These are phyloP conservation scores for Gallinago media DNA, from an alignment of 2,113 vertebrate genomes.

Conservation along the genomic window DNA sequence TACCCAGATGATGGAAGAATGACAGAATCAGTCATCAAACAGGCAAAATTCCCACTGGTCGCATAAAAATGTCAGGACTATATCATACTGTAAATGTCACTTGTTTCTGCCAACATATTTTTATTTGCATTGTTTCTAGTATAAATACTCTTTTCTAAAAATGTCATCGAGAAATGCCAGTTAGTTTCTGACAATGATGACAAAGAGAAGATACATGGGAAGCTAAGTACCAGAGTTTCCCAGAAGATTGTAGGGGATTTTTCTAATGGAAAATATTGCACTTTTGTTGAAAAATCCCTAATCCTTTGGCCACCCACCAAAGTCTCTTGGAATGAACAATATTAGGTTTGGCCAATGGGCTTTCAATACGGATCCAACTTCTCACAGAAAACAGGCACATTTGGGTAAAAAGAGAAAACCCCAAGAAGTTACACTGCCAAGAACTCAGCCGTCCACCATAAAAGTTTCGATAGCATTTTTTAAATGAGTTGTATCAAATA, in stretches of 20 bases:
- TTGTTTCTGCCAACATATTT: background rate
- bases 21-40: slow-evolving; percentile 45
- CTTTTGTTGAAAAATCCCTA: slow-evolving; percentile 48
- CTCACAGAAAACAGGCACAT: background rate
- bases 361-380: background rate
- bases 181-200: slow-evolving; percentile 35
- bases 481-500: background rate
- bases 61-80: slow-evolving; percentile 47
- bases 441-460: background rate
- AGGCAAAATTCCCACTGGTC: slow-evolving; percentile 17
- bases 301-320: slow-evolving; percentile 37
- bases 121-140: slow-evolving; percentile 50
- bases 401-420: background rate
- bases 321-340: slow-evolving; percentile 26
- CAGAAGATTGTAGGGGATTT: slow-evolving; percentile 27
- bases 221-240: slow-evolving; percentile 27
- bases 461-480: background rate
- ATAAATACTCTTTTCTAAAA: slow-evolving; percentile 56
- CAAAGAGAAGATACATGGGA: slow-evolving; percentile 55
- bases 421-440: background rate
- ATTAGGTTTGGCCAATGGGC: background rate
- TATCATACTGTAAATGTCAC: slow-evolving; percentile 59
- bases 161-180: slow-evolving; percentile 36
- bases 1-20: background rate
- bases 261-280: slow-evolving; percentile 53